Evolutionary conservation across 2,113 vertebrate species (phyloP).

Genomic region (Ibidorhyncha struthersii): DNA sequence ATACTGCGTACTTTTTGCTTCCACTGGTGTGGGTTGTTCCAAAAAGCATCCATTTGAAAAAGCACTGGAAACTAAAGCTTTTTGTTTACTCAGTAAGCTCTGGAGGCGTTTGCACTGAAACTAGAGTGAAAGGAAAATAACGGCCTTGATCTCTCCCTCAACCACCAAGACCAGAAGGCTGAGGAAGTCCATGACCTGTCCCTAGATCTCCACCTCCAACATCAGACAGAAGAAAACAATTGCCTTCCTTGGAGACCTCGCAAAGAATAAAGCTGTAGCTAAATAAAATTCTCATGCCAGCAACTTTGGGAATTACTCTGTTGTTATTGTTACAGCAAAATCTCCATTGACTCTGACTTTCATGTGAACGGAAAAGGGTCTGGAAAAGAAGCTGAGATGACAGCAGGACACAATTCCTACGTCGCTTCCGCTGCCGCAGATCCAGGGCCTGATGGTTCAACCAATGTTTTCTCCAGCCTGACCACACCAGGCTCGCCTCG

Average conservation of each 20-base stretch:
- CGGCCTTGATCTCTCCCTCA: neutral
- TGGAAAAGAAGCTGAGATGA: neutral
- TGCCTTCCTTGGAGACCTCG: neutral
- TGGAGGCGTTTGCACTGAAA: neutral
- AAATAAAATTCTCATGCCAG: neutral
- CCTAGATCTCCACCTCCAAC: neutral
- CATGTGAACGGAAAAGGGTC: neutral
- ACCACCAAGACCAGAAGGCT: neutral
- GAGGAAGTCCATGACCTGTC: neutral
- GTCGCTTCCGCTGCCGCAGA: rapidly evolving
- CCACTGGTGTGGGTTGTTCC: neutral
- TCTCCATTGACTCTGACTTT: neutral
- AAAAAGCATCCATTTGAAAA: neutral
- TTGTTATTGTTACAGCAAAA: neutral
- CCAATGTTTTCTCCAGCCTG: neutral
- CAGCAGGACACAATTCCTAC: neutral
- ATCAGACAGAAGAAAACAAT: slow-evolving; percentile 35
- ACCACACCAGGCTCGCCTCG: neutral
- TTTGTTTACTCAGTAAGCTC: neutral
- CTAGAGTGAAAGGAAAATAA: neutral
- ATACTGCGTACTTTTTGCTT: neutral
- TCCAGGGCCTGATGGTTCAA: neutral
- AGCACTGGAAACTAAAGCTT: neutral
- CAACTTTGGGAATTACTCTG: neutral
- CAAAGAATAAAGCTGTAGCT: neutral